Evolutionary conservation across 2,888 invertebrate species (phyloP).

Genomic region (Mycalesis mineus): DNA sequence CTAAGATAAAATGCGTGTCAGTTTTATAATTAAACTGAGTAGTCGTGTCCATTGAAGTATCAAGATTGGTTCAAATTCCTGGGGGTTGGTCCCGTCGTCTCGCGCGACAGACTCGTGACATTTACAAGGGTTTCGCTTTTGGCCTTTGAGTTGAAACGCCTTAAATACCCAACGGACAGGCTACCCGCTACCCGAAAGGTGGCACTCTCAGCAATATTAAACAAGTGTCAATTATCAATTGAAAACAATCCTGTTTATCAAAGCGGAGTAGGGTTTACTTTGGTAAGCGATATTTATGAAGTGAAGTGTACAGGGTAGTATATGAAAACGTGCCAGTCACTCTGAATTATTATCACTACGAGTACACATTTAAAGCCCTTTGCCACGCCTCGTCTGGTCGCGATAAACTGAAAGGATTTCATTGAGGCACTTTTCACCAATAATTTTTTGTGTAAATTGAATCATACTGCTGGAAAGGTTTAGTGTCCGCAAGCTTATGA

Average conservation of each 20-base stretch:
- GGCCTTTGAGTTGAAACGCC: conserved; percentile 21
- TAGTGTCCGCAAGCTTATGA: no score
- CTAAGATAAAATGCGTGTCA: not conserved
- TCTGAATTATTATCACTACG: no score
- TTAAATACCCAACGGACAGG: conserved; percentile 18
- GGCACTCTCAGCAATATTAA: conserved; percentile 4
- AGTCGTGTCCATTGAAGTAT: not conserved
- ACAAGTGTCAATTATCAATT: conserved; percentile 7
- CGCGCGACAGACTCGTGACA: conserved; percentile 27
- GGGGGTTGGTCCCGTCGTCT: conserved; percentile 10
- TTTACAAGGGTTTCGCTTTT: conserved; percentile 31
- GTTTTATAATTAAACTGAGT: not conserved
- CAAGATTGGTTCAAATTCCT: conserved; percentile 16
- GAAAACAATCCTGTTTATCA: conserved; percentile 3
- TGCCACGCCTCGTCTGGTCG: no score
- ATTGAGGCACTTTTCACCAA: no score
- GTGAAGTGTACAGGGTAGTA: no score
- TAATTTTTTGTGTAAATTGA: no score
- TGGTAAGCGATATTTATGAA: not conserved
- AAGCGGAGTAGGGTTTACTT: not conserved
- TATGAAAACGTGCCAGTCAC: no score
- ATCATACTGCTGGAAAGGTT: no score
- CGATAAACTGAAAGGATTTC: no score
- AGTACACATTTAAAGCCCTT: no score
- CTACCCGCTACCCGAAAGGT: conserved; percentile 5